A percentile compares a stretch with the other conserved stretches of the same genome.
phyloP scores from a whole-genome alignment of 2,797 vertebrate genomes.

The Lateolabrax maculatus region DNA sequence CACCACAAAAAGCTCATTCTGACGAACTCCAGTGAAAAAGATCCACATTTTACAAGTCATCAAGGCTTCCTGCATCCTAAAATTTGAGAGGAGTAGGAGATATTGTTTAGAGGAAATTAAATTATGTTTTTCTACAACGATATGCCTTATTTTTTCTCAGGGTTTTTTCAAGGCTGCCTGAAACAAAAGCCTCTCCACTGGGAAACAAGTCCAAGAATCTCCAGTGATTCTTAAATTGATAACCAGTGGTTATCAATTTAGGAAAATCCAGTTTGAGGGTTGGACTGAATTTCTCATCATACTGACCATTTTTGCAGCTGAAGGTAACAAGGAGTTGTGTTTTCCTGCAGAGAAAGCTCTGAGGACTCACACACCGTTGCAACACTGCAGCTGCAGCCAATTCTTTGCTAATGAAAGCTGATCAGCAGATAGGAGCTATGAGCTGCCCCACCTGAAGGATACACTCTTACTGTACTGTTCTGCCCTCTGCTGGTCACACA shows the following conservation, averaged over 20 bases:
- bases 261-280: background rate
- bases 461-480: slow-evolving; percentile 3
- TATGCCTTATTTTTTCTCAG: background rate
- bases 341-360: background rate
- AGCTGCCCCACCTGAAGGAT: background rate
- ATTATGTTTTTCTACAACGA: no score
- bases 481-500: slow-evolving; percentile 73
- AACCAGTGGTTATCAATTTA: background rate
- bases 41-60: background rate
- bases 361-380: background rate
- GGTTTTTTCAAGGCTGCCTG: background rate
- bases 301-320: background rate
- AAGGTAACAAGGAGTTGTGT: background rate
- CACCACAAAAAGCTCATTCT: background rate
- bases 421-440: background rate
- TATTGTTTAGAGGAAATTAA: no score
- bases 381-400: background rate
- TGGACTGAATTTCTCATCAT: background rate
- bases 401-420: background rate
- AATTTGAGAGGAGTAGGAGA: background rate
- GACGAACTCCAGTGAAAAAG: background rate
- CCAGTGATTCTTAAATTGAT: no score
- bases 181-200: background rate
- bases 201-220: background rate
- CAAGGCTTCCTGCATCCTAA: background rate